A percentile compares a stretch with the other conserved stretches of the same genome.
Evolutionary conservation across 2,797 vertebrate species (phyloP).

Genomic region (Euthynnus affinis): DNA sequence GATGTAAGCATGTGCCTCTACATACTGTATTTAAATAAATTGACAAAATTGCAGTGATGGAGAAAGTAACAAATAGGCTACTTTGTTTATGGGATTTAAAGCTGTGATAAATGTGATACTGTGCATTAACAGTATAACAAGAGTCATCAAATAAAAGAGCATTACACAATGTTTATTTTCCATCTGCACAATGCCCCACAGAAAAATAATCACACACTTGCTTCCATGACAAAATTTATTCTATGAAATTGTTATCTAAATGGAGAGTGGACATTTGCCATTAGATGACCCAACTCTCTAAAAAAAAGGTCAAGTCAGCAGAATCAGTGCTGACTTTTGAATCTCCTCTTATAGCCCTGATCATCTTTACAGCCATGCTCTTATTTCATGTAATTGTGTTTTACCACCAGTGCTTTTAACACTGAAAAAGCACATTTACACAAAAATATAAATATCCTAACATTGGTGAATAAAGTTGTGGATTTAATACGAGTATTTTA

Average conservation of each 20-base stretch:
- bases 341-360: slow-evolving; percentile 20
- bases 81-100: slow-evolving; percentile 48
- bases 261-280: background rate
- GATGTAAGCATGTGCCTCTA: slow-evolving; percentile 24
- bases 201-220: slow-evolving; percentile 2
- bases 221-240: background rate
- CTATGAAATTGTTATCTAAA: background rate
- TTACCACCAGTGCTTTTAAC: background rate
- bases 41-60: slow-evolving; percentile 22
- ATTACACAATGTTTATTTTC: slow-evolving; percentile 15
- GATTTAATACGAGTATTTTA: background rate
- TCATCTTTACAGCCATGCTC: slow-evolving; percentile 7
- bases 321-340: slow-evolving; percentile 21
- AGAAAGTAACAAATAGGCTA: slow-evolving; percentile 36
- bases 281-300: slow-evolving; percentile 11
- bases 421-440: background rate
- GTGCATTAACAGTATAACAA: slow-evolving; percentile 18
- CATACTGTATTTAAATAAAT: slow-evolving; percentile 20
- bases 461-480: background rate
- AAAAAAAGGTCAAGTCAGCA: slow-evolving; percentile 13
- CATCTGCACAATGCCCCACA: background rate
- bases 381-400: slow-evolving; percentile 8
- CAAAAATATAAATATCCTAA: background rate
- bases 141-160: slow-evolving; percentile 45
- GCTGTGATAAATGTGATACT: slow-evolving; percentile 34